Evolutionary conservation across 2,113 vertebrate genomes (phyloP).

Genomic region (Dromas ardeola): DNA sequence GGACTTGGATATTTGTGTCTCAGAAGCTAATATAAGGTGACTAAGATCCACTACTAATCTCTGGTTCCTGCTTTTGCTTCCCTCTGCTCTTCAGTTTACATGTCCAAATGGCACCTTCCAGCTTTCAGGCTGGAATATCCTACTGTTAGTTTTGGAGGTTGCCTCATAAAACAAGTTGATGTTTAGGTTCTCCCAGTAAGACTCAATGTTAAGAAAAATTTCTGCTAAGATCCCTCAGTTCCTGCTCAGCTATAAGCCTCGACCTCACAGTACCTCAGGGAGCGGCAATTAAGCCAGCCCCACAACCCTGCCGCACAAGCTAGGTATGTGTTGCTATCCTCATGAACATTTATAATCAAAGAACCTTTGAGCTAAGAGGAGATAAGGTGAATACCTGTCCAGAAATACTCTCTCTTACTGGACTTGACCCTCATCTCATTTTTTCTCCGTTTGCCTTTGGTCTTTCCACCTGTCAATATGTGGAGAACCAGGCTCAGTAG

Average conservation of each 20-base stretch:
- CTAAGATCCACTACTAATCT: not conserved
- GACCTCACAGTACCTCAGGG: not conserved
- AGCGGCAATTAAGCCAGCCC: not conserved
- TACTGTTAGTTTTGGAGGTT: not conserved
- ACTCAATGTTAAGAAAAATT: not conserved
- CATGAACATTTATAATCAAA: not conserved
- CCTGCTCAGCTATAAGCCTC: not conserved
- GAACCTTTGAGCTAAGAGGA: not conserved
- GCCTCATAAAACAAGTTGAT: not conserved
- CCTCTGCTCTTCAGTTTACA: rapidly evolving
- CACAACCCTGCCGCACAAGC: not conserved
- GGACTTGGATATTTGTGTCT: not conserved
- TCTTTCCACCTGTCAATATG: not conserved
- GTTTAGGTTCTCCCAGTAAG: not conserved
- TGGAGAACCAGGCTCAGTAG: not conserved
- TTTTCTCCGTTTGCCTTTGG: not conserved
- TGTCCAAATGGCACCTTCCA: not conserved
- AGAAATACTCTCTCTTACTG: not conserved
- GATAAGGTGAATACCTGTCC: not conserved
- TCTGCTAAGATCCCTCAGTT: not conserved
- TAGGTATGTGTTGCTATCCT: not conserved
- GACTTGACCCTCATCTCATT: not conserved
- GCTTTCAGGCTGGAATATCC: not conserved
- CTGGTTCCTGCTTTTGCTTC: not conserved
- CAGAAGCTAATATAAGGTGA: not conserved